Evolutionary conservation across 2,888 invertebrate genomes (phyloP), one percentile per base, ranked within the genome.

Genomic region (Pyrrhia umbra): DNA sequence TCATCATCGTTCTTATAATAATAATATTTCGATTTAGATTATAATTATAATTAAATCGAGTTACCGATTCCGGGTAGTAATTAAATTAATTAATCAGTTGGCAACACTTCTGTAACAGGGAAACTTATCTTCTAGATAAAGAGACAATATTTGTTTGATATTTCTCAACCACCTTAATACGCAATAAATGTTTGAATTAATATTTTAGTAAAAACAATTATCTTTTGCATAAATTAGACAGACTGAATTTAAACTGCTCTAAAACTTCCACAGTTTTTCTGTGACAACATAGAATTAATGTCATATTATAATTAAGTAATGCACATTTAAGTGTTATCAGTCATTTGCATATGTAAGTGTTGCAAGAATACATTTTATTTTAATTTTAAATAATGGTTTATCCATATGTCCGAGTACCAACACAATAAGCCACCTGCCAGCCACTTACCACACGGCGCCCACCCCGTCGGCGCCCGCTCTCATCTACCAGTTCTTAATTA

Each of bases 401-500:
- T 15, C 13, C 6, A 8, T 49, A 40, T 21, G 49, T 65, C 20
- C n/a, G 25, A 10, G 16, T 30, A 18, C 21, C 16, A 34, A 6
- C 0, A 15, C 5, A 15, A 42, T 16, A 46, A 55, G 27, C 6
- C 20, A 6, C 51, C 56, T 62, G 52, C 55, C 83, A 69, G 52
- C 55, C 59, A 88, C 90, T 63, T 92, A 92, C 93, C 85, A 69
- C 79, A 75, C 3, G 10, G 82, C 90, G 15, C 16, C 83, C 90
- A 89, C 83, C 90, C 90, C 93, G 89, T 86, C 90, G 90, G 90
- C 94, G 89, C 94, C 94, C 92, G 91, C 92, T 93, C 94, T 93
- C 95, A 94, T 95, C 95, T 93, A 91, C 92, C 92, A 94, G 91
- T 95, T 95, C 95, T 95, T 95, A 95, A 95, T 95, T 95, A 95